Percentiles rank a stretch among this genome's conserved stretches.
Conservation (phyloP, 2,888 invertebrate species). For the Polydrusus pterygomalis region DNA sequence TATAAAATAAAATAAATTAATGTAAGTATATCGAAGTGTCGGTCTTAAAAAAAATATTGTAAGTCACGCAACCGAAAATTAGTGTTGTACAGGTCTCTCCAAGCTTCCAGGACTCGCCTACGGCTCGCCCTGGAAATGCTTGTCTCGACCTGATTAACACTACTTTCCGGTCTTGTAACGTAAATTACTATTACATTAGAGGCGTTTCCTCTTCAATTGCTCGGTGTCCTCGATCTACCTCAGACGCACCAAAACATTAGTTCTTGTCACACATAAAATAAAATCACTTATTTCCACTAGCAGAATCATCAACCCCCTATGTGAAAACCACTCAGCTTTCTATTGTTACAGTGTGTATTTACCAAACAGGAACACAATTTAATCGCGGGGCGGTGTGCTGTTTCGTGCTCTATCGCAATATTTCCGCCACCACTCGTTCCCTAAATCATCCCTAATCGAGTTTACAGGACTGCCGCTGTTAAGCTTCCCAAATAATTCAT, state of each 20-base stretch:
- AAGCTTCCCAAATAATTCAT: conserved; percentile 67
- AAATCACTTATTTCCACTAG: conserved; percentile 38
- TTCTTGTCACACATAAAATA: conserved; percentile 6
- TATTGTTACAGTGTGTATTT: conserved; percentile 51
- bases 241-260: background rate
- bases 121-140: too few relatives aligned
- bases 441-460: conserved; percentile 66
- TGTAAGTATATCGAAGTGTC: too few relatives aligned
- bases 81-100: too few relatives aligned
- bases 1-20: too few relatives aligned
- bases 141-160: too few relatives aligned
- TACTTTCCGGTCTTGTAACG: too few relatives aligned
- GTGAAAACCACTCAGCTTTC: conserved; percentile 48
- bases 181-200: too few relatives aligned
- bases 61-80: too few relatives aligned
- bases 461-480: conserved; percentile 60
- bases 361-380: conserved; percentile 54
- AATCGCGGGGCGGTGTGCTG: conserved; percentile 51
- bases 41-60: too few relatives aligned
- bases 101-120: too few relatives aligned
- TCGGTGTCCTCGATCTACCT: too few relatives aligned
- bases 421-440: conserved; percentile 58
- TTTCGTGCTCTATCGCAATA: conserved; percentile 65
- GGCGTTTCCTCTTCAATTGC: too few relatives aligned
- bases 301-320: conserved; percentile 14